Evolutionary conservation across 2,888 invertebrate genomes (phyloP).

Genomic region (Suillia variegata): DNA sequence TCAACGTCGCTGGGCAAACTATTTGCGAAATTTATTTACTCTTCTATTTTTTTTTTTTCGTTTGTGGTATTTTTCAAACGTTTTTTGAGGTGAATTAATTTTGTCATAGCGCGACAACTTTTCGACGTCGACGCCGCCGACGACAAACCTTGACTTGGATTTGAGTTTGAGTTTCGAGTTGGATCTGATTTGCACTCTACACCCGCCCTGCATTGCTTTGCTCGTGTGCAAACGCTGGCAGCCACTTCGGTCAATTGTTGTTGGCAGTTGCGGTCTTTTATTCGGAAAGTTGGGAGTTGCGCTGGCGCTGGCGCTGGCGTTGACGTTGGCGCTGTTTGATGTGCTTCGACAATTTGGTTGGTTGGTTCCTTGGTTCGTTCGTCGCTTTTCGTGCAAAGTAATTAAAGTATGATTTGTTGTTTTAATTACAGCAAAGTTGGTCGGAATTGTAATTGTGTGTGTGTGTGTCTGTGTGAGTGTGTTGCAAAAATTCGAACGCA

Average conservation of each 20-base stretch:
- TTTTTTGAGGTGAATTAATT: constrained; percentile 5
- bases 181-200: too few relatives aligned
- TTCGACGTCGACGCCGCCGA: not conserved
- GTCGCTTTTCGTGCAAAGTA: too few relatives aligned
- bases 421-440: too few relatives aligned
- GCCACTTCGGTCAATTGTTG: not conserved
- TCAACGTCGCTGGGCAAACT: not conserved
- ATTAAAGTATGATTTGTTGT: not conserved
- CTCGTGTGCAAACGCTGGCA: too few relatives aligned
- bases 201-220: too few relatives aligned
- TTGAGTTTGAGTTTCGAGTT: too few relatives aligned
- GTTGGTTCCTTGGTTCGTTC: too few relatives aligned
- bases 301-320: not conserved
- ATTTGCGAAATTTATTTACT: not conserved
- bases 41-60: not conserved
- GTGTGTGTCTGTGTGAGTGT: too few relatives aligned
- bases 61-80: not conserved
- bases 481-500: too few relatives aligned
- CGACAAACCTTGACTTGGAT: not conserved
- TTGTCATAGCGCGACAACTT: not conserved
- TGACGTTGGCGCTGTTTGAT: too few relatives aligned
- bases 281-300: not conserved
- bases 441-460: too few relatives aligned
- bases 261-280: not conserved
- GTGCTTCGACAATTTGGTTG: too few relatives aligned